Base-by-base conservation (phyloP, 1,140 invertebrate genomes). In the Caerostris extrusa region DNA sequence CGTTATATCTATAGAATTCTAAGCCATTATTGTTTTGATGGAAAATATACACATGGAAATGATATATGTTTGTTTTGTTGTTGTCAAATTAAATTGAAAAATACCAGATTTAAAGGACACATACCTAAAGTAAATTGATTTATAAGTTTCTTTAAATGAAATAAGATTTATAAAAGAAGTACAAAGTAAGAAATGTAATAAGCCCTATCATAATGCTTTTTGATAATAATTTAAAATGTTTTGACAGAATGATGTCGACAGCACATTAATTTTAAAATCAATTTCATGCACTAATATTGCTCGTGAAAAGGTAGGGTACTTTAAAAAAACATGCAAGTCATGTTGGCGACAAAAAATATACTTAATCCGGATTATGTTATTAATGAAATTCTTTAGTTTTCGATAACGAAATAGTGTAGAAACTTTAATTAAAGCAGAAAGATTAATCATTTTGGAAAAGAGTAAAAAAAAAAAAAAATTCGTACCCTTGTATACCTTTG, bases 311-410 rank as follows among this genome's bases (percentile, higher is more conserved):
- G 8, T 8, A 12, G 3, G 10, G 7, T 50, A 12, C 10, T 50
- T 77, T 0, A 7, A 50, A 77, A 77, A 71, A 71, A 77, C 4
- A 77, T 77, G 12, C 34, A 50, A 50, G 3, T 7, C 19, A 77
- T 3, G 12, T 5, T 50, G 34, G 53, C 53, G 71, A 12, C 34
- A 50, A 77, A 88, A 88, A 88, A 88, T 3, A 17, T 57, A 8
- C 61, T 53, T 88, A 88, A 88, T 88, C 86, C 86, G 86, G 86
- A 88, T 88, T 88, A 88, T 10, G 86, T 88, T 67, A 88, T 88
- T 64, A 88, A 88, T 88, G 86, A 61, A 88, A 53, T 57, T 64
- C 55, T 88, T 50, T 14, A 88, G 19, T 86, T 88, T 88, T 12
- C 53, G 86, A 88, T 61, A 88, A 67, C 60, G 14, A 50, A 64